Base-by-base conservation (phyloP, 1,140 invertebrate species). In the Drosophila eugracilis region DNA sequence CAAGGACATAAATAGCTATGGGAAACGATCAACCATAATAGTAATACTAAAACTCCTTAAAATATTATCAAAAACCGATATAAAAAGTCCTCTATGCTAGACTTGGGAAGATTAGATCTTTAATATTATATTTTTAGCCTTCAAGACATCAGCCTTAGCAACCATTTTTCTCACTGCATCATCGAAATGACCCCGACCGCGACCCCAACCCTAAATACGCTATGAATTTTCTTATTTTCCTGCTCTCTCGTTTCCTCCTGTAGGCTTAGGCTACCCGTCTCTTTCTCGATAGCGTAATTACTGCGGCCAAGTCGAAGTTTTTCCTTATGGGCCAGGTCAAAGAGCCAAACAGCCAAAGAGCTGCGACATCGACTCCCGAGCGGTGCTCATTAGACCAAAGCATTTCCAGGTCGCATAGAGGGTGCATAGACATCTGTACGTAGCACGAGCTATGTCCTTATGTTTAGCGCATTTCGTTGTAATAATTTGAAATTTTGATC, bases 401-500 rank as follows among this genome's bases (percentile, higher is more conserved):
- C 81, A 49, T 81, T 74, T 62, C 53, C 67, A 60, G 78, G 76
- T 41, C 80, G 60, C 48, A 45, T 45, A 53, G 67, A 37, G 37
- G 45, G 41, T 54, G 50, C 52, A 55, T 52, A 47, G 50, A 60
- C 48, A 75, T 45, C 57, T 66, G 55, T 62, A 60, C 24, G 50
- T 41, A 62, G 81, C 81, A 86, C 81, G 81, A 86, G 79, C 79
- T 84, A 74, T 86, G 81, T 86, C 83, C 83, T 86, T 88, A 63
- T 85, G 81, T 55, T 86, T 77, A 60, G 76, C 45, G 34, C 66
- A 85, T 73, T 85, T 86, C 78, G 78, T 59, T 72, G 81, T 85
- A 86, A 78, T 86, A 88, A 86, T 86, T 86, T 86, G 83, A 86
- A 86, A 86, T 86, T 81, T 86, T 86, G 81, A 86, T 86, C 81